These are phyloP conservation scores for Pandion haliaetus DNA, from an alignment of 2,113 vertebrate genomes.

Conservation along the genomic window DNA sequence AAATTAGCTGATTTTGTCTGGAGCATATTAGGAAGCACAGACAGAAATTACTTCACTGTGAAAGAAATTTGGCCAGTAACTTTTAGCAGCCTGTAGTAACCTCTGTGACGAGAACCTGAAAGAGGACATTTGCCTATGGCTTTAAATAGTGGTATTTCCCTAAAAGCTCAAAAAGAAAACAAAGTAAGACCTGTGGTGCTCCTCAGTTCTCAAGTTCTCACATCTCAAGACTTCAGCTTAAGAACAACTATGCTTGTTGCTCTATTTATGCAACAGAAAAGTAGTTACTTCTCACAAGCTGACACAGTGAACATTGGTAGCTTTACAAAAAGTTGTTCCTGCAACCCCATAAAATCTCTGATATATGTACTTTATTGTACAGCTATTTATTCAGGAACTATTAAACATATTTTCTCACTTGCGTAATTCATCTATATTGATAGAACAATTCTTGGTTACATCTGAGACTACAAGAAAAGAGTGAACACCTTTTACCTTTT, in stretches of 20 bases:
- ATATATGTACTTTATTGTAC: background rate
- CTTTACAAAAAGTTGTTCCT: background rate
- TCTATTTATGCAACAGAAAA: slow-evolving; percentile 1
- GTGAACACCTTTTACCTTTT: background rate
- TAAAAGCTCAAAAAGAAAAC: background rate
- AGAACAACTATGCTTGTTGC: background rate
- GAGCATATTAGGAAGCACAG: background rate
- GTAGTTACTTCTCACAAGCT: background rate
- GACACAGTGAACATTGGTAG: slow-evolving; percentile 9
- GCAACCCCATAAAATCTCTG: background rate
- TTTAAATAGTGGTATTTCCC: background rate
- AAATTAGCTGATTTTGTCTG: background rate
- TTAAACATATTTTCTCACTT: background rate
- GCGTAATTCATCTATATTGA: background rate
- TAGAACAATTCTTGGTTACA: background rate
- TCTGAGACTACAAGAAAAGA: background rate
- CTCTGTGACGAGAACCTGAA: background rate
- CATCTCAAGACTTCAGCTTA: background rate
- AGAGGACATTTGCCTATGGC: background rate
- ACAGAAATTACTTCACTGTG: background rate
- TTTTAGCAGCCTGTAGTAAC: background rate
- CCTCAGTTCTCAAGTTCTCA: background rate
- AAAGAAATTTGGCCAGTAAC: background rate
- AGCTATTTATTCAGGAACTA: background rate
- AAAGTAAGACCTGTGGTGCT: background rate